A percentile compares a stretch with the other conserved stretches of the same genome.
Conservation (phyloP, 1,140 invertebrate genomes). For the Ceratitis capitata region DNA sequence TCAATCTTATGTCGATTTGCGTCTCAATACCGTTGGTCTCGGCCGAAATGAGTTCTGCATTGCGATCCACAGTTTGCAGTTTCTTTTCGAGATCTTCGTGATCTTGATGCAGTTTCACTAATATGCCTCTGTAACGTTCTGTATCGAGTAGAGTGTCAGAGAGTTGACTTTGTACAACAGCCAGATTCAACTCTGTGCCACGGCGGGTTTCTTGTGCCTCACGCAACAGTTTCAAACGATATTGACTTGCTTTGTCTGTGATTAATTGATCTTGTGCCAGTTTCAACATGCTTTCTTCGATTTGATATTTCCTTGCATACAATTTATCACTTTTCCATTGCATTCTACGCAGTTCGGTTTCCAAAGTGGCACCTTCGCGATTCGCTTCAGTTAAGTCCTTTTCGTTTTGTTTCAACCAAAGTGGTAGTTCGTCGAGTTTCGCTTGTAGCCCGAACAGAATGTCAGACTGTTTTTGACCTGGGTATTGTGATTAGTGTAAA, state of each 20-base stretch:
- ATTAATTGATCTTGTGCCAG: constrained; percentile 75
- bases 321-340: constrained; percentile 67
- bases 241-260: constrained; percentile 72
- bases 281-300: constrained; percentile 73
- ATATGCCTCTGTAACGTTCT: constrained; percentile 67
- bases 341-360: constrained; percentile 51
- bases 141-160: constrained; percentile 71
- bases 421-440: constrained; percentile 68
- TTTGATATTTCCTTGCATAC: constrained; percentile 67
- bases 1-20: constrained; percentile 60
- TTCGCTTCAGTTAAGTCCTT: constrained; percentile 68
- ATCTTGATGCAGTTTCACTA: constrained; percentile 48
- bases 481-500: background rate
- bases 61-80: constrained; percentile 46
- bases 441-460: constrained; percentile 65
- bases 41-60: constrained; percentile 45
- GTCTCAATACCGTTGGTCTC: constrained; percentile 51
- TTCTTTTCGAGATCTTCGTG: constrained; percentile 46
- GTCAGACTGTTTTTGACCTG: constrained; percentile 58
- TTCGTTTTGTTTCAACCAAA: constrained; percentile 71
- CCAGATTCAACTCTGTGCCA: constrained; percentile 70
- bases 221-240: constrained; percentile 67
- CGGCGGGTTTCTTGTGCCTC: constrained; percentile 65
- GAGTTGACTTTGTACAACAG: constrained; percentile 72
- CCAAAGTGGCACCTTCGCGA: constrained; percentile 53